Base-by-base conservation (phyloP, 2,797 vertebrate species). In the Peromyscus nudipes region DNA sequence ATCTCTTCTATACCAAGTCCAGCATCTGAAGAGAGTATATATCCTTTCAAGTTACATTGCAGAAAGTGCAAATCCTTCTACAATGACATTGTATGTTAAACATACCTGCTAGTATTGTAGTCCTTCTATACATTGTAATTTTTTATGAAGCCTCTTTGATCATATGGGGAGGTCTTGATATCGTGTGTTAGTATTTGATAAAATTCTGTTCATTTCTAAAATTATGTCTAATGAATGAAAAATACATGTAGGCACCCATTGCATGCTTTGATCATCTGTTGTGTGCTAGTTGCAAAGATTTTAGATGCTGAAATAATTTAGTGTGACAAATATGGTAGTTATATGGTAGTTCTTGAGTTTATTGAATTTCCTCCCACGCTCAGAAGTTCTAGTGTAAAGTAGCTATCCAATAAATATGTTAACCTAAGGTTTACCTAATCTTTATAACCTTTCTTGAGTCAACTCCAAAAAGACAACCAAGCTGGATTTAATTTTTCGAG, bases 121-220 rank as follows among this genome's bases (percentile, higher is more conserved):
- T 49, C 55, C 34, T 60, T 69, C 25, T 86, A 29, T 37, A 79
- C 46, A 52, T 34, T 34, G 29, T 52, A 77, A 31, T 31, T 31
- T 46, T 77, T 49, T 43, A 10, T 77, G 13, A 90, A 10, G 0
- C 34, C 55, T 91, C 17, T 85, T 17, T 23, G 62, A 92, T 81
- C 5, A 19, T 73, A 65, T 60, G 6, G 3, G 17, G 11, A 1
- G 29, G 5, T 0, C 27, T 46, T 55, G 86, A 34, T 4, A 1
- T 34, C 14, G 1, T 55, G 27, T 31, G 17, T 62, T 49, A 31
- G 23, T 46, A 69, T 23, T 93, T 82, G 69, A 27, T 69, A 57
- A 75, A 83, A 5, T 89, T 85, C 55, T 55, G 1, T 55, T 95
- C 4, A 77, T 76, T 95, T 95, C 9, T 91, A 12, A 87, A 94